A percentile compares a stretch with the other conserved stretches of the same genome.
These are phyloP conservation scores for Dasysyrphus albostriatus DNA, from an alignment of 2,888 invertebrate genomes.

Conservation along the genomic window DNA sequence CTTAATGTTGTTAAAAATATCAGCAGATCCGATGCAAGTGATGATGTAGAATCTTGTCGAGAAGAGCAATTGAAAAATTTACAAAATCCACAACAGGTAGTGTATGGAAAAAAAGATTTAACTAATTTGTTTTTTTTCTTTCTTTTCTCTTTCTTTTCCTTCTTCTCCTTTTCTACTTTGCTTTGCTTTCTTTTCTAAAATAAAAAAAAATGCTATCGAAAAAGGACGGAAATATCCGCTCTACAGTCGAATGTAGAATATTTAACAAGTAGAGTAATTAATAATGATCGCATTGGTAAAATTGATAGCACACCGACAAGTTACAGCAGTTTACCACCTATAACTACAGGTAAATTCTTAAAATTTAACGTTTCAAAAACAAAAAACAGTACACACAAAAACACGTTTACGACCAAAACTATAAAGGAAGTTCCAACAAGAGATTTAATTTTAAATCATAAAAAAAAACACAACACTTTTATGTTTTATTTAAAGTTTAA, in stretches of 20 bases:
- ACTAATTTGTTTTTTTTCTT: conserved; percentile 77
- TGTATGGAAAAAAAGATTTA: conserved; percentile 66
- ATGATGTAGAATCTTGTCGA: conserved; percentile 76
- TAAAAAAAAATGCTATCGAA: conserved; percentile 6
- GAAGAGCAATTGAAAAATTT: conserved; percentile 79
- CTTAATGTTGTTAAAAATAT: conserved; percentile 67
- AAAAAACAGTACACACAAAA: not conserved
- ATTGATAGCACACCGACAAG: conserved; percentile 81
- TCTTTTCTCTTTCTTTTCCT: conserved; percentile 67
- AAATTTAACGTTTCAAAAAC: not conserved
- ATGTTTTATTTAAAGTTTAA: no score
- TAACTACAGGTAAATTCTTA: conserved; percentile 80
- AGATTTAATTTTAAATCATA: no score
- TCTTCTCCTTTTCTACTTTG: conserved; percentile 30
- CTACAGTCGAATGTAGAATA: conserved; percentile 84
- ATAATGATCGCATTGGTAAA: conserved; percentile 83
- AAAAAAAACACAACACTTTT: no score
- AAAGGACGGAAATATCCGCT: conserved; percentile 84
- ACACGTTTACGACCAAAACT: no score
- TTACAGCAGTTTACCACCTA: conserved; percentile 81
- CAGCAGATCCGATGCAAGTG: conserved; percentile 60
- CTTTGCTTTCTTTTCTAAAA: conserved; percentile 28
- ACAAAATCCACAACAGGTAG: conserved; percentile 72
- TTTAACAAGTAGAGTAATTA: conserved; percentile 83
- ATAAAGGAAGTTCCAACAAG: no score